These are phyloP conservation scores for Pachydiplax longipennis DNA, from an alignment of 2,888 invertebrate species.

Conservation along the genomic window DNA sequence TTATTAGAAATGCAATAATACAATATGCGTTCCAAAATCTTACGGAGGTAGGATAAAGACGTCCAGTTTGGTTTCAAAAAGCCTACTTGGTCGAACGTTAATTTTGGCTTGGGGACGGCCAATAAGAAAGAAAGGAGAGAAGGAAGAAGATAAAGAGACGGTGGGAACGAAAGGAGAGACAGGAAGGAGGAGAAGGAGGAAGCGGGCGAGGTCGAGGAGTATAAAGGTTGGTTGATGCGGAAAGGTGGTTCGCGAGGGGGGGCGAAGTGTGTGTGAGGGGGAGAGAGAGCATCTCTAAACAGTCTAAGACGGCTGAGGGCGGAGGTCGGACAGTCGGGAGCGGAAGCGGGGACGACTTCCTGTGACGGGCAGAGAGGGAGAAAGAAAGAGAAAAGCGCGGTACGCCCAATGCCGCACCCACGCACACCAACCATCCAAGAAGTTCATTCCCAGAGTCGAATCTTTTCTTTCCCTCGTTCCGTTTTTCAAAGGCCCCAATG, in stretches of 20 bases:
- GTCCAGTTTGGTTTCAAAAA: not conserved
- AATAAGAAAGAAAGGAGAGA: not conserved
- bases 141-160: not conserved
- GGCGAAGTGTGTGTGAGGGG: conserved; percentile 57
- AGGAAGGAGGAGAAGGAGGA: not conserved
- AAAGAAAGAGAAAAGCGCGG: conserved; percentile 48
- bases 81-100: not conserved
- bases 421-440: not conserved
- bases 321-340: conserved; percentile 44
- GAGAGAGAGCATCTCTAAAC: conserved; percentile 11
- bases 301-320: not conserved
- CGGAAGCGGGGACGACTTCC: conserved; percentile 50
- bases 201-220: conserved; percentile 27
- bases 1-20: too few species aligned
- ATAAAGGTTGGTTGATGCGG: conserved; percentile 30
- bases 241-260: conserved; percentile 31
- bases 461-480: not conserved
- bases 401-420: conserved; percentile 39
- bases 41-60: too few species aligned
- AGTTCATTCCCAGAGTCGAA: not conserved
- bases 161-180: not conserved
- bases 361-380: conserved; percentile 50
- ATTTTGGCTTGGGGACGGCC: not conserved
- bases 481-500: not conserved
- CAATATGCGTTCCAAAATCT: too few species aligned